Evolutionary conservation across 2,113 vertebrate species (phyloP), one percentile per base, ranked within the genome.

Genomic region (Callionymus lyra): DNA sequence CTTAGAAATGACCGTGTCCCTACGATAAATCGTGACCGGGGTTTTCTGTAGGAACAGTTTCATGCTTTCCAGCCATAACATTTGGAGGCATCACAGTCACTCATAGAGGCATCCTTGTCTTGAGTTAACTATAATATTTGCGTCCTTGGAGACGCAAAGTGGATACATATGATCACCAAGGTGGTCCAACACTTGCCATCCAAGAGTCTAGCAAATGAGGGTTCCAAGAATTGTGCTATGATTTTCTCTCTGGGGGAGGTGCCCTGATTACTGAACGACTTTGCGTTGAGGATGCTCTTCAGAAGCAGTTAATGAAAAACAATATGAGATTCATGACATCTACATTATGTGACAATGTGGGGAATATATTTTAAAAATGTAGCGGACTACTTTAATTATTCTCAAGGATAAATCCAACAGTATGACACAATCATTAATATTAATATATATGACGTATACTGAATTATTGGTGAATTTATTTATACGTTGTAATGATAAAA

Each of bases 211-310:
- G 58, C 57, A 60, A 56, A 56, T 56, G 56, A 72, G 49, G n/a
- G 46, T 18, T 27, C 43, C 61, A 50, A 27, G 4, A 27, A 27
- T 4, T 27, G 21, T 8, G 4, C 56, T 65, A 51, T 9, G 47
- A 43, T 43, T 38, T 21, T 56, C 67, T 73, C 74, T 76, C 63
- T 68, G 63, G 61, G 81, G 77, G 76, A 73, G 72, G 79, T 82
- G 74, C 63, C 75, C 79, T 84, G 82, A 84, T 86, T 85, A 82
- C 66, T 72, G 68, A 82, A 71, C 66, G 62, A 77, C 64, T 71
- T 52, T 65, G 58, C 54, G 64, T 73, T 54, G 55, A 80, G 70
- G 70, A 63, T 61, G 65, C 65, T 72, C 80, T 82, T 66, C 61
- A 72, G 75, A 55, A 72, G 75, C 68, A 27, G 21, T 27, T 27